Evolutionary conservation across 2,113 vertebrate species (phyloP), one percentile per base, ranked within the genome.

Genomic region (Tupaia tana): DNA sequence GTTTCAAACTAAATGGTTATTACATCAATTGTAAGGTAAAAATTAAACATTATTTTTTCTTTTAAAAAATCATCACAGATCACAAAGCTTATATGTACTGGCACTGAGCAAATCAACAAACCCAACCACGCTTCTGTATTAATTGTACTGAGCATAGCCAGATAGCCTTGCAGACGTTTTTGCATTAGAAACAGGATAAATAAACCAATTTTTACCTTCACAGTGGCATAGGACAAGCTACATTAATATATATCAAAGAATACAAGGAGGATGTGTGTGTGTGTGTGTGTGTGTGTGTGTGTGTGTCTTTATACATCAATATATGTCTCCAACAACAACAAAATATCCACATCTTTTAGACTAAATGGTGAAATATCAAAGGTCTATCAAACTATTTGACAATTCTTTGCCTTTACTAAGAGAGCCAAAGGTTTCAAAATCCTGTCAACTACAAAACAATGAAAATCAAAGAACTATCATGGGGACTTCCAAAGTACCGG

Each of bases 291-390:
- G 43, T 43, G 43, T 43, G 43, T 43, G 43, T 43, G 43, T 22
- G 43, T 3, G 73, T 7, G 75, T 52, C n/a, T n/a, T n/a, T n/a
- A n/a, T n/a, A n/a, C n/a, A n/a, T n/a, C n/a, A n/a, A 78, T 20
- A 86, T 74, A 14, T 15, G 25, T 61, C 12, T 71, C 25, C 15
- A 81, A 94, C 22, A 78, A 95, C 22, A 78, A 58, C 59, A 87
- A 90, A 77, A 85, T 58, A 81, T 73, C 29, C 18, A 92, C 20
- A 86, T 71, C 22, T 94, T 97, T 95, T 92, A 24, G 52, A 83
- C 18, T 71, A 92, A 91, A 84, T 43, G 19, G 24, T 86, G 31
- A 97, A 90, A 89, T 91, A 94, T 93, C 90, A 97, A 96, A 95
- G 75, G 13, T 91, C 70, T 93, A 90, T 89, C 90, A 95, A 96